Conservation (phyloP, 2,888 invertebrate species). For the Shargacucullia verbasci region DNA sequence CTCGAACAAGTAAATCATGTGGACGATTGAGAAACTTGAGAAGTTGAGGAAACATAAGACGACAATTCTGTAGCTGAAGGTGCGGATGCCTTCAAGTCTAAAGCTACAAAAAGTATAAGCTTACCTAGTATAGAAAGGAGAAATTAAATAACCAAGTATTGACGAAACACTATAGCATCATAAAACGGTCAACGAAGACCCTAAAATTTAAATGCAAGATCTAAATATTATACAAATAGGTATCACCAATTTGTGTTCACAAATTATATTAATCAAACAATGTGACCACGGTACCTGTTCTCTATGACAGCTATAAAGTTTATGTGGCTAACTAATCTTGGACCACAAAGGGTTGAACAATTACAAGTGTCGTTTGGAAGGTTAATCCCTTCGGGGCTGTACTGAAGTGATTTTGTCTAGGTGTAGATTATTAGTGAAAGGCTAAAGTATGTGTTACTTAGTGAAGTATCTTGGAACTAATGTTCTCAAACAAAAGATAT, state of each 20-base stretch:
- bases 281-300: slow-evolving; percentile 23
- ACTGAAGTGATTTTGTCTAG: slow-evolving; percentile 40
- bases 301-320: slow-evolving; percentile 46
- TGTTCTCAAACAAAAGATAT: no score
- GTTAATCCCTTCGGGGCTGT: slow-evolving; percentile 21
- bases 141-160: no score
- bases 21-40: background rate
- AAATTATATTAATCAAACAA: slow-evolving; percentile 49
- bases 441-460: slow-evolving; percentile 35
- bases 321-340: slow-evolving; percentile 49
- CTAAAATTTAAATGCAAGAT: slow-evolving; percentile 14
- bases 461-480: background rate
- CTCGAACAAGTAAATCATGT: slow-evolving; percentile 13
- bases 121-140: no score
- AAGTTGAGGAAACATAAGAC: background rate
- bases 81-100: slow-evolving; percentile 4
- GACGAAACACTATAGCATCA: no score
- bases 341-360: slow-evolving; percentile 50
- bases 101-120: no score
- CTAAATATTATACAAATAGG: slow-evolving; percentile 33
- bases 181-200: background rate
- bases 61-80: slow-evolving; percentile 4
- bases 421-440: slow-evolving; percentile 32
- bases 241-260: slow-evolving; percentile 37
- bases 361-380: slow-evolving; percentile 49